Base-by-base conservation (phyloP, 2,113 vertebrate species). In the Hymenochirus boettgeri region DNA sequence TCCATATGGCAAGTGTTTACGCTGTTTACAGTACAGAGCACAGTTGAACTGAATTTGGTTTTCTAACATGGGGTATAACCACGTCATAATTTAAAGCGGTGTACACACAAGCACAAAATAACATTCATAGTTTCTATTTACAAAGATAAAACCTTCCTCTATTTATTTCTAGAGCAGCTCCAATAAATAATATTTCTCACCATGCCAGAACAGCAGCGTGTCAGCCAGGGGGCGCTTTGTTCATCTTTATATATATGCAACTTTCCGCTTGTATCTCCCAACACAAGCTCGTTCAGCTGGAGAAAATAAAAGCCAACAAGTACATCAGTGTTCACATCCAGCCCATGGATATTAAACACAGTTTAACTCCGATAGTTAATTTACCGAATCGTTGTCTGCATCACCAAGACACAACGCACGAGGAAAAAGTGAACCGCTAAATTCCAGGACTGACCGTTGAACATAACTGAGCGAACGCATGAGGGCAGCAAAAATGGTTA, bases 231-330 rank as follows among this genome's bases (percentile, higher is more conserved):
- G 70, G 92, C 95, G 77, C 86, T 85, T 26, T 95, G 91, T 12
- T 97, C 94, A 0, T 90, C 93, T 84, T 99, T 99, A 74, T 97
- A 98, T 53, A 98, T 83, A 0, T 77, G 90, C 21, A 99, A 84
- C 33, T 92, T 96, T 33, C 96, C 96, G 1, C 74, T 92, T 24
- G 92, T 97, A 80, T 99, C 96, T 39, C 96, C 96, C 24, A 99
- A 91, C n/a, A 98, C 87, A 0, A 98, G 80, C 71, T 99, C 96
- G 9, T 98, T 99, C 71, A 98, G 71, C 96, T 99, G 76, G 19
- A 76, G 60, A 77, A 4, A 77, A 60, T 52, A 55, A 71, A 55
- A 0, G 12, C 5, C 37, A 42, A 42, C 39, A 1, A 1, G 4
- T 4, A 42, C 17, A 3, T 42, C n/a, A 42, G 33, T 35, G 10